Conservation (phyloP, 2,113 vertebrate species). For the Tenrec ecaudatus region DNA sequence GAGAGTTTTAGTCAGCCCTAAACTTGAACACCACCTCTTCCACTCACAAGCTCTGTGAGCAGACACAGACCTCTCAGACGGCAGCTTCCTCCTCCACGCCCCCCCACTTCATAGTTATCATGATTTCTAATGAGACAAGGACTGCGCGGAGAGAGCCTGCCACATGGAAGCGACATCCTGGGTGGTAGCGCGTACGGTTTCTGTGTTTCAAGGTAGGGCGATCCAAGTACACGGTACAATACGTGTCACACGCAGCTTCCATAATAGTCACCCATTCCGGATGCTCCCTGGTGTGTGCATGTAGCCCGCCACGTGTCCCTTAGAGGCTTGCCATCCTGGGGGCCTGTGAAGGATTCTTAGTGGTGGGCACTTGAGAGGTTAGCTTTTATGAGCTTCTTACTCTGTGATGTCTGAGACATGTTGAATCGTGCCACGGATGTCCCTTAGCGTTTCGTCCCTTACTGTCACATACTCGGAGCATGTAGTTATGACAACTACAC, state of each 20-base stretch:
- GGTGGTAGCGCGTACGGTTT: not conserved
- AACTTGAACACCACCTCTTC: not conserved
- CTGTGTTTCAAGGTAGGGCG: not conserved
- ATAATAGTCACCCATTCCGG: not conserved
- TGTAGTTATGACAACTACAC: conserved; percentile 89
- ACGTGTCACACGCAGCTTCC: not conserved
- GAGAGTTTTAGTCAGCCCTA: conserved; percentile 9
- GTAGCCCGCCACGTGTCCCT: not conserved
- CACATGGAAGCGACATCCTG: not conserved
- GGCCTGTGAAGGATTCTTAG: not conserved
- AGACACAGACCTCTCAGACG: not conserved
- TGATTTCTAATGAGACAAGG: not conserved
- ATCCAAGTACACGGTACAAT: not conserved
- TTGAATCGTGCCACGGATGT: conserved; percentile 33
- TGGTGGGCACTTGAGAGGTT: not conserved
- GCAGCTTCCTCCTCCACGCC: not conserved
- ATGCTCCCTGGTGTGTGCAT: not conserved
- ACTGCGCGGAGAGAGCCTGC: not conserved
- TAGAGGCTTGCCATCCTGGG: not conserved
- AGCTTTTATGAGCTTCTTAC: conserved; percentile 63
- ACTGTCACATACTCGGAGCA: conserved; percentile 64
- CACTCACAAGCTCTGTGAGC: not conserved
- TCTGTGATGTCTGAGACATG: conserved; percentile 30
- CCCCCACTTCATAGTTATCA: not conserved
- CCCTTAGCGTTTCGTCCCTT: conserved; percentile 52